phyloP scores from a whole-genome alignment of 2,113 vertebrate species.

The Urocynchramus pylzowi region DNA sequence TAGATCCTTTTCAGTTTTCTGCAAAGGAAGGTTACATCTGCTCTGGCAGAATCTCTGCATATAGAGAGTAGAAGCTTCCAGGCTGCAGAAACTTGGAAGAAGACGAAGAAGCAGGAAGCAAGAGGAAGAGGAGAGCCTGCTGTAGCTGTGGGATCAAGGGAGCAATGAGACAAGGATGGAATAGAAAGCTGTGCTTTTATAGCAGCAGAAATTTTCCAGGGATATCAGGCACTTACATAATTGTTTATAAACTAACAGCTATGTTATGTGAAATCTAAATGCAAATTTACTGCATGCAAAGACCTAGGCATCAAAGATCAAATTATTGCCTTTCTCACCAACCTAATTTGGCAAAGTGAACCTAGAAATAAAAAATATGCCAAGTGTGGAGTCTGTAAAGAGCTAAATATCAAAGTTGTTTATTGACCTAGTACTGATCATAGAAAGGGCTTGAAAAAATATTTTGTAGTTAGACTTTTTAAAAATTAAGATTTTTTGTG shows the following conservation, averaged over 20 bases:
- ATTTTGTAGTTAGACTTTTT: background rate
- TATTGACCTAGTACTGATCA: background rate
- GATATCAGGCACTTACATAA: background rate
- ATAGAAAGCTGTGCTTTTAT: background rate
- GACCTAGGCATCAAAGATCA: background rate
- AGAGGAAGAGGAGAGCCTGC: background rate
- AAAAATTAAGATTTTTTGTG: background rate
- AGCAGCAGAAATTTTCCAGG: background rate
- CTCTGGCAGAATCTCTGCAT: background rate
- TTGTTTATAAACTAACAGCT: background rate
- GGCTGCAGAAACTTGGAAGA: background rate
- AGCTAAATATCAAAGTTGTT: background rate
- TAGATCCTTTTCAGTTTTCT: background rate
- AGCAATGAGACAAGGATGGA: background rate
- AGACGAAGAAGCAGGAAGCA: background rate
- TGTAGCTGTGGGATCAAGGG: background rate
- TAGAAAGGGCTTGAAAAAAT: background rate
- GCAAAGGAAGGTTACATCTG: background rate
- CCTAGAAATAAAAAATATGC: background rate
- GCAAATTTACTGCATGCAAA: background rate
- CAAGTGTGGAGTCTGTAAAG: background rate
- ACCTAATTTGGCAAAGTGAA: background rate
- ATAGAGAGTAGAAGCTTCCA: background rate
- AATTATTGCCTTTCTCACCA: background rate
- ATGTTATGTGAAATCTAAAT: background rate